Conservation (phyloP, 2,113 vertebrate genomes). For the Psettodes erumei region DNA sequence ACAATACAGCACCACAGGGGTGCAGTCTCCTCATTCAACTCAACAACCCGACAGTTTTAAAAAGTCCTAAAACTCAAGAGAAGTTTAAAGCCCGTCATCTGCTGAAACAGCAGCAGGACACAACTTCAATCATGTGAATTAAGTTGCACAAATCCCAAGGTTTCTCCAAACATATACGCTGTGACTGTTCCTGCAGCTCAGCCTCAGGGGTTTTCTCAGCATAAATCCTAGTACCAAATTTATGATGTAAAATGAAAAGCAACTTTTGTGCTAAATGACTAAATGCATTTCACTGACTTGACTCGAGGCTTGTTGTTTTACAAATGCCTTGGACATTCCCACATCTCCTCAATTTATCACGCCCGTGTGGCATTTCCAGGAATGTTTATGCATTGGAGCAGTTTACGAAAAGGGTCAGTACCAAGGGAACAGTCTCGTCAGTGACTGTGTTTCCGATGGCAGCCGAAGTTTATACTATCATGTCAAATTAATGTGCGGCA, state of each 20-base stretch:
- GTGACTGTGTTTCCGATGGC: neutral
- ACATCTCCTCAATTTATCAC: slow-evolving; percentile 4
- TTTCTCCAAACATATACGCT: neutral
- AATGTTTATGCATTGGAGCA: slow-evolving; percentile 10
- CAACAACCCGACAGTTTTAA: slow-evolving; percentile 27
- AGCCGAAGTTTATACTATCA: neutral
- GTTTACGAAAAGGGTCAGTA: slow-evolving; percentile 24
- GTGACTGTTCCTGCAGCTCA: neutral
- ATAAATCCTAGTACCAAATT: neutral
- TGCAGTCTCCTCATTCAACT: slow-evolving; percentile 44
- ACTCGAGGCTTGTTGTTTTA: neutral
- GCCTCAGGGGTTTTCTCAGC: neutral
- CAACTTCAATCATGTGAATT: neutral
- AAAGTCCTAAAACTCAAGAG: slow-evolving; percentile 28
- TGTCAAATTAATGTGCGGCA: slow-evolving; percentile 8
- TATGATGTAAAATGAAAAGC: neutral
- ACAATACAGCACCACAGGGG: slow-evolving; percentile 48
- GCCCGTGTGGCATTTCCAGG: slow-evolving; percentile 26
- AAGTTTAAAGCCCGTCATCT: slow-evolving; percentile 8
- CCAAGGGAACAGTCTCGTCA: slow-evolving; percentile 36
- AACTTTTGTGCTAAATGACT: neutral
- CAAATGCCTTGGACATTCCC: neutral
- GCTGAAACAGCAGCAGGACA: neutral
- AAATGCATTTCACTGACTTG: neutral
- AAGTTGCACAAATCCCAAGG: neutral